phyloP scores from a whole-genome alignment of 2,888 invertebrate species.

The Andrena praecox region DNA sequence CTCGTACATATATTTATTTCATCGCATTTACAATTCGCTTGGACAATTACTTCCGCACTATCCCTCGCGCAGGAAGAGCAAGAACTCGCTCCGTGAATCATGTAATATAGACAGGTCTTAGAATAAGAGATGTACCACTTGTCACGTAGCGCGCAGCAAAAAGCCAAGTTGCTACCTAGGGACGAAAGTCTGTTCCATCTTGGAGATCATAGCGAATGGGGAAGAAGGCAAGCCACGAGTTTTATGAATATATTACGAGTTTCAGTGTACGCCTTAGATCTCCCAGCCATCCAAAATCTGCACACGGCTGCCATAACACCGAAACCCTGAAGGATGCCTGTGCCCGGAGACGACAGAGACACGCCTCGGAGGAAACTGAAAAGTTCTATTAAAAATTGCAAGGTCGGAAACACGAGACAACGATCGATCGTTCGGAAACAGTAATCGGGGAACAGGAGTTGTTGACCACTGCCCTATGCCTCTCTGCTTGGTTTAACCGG shows the following conservation, averaged over 20 bases:
- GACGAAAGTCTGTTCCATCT: constrained; percentile 49
- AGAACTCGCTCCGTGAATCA: constrained; percentile 30
- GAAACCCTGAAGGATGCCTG: constrained; percentile 61
- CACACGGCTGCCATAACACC: constrained; percentile 53
- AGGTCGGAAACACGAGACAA: constrained; percentile 51
- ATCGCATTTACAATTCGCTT: not conserved
- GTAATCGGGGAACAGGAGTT: constrained; percentile 18
- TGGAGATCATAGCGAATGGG: constrained; percentile 47
- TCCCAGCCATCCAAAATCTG: constrained; percentile 69
- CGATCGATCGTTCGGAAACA: constrained; percentile 55
- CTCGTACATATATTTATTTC: too few relatives aligned
- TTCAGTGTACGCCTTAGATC: constrained; percentile 61
- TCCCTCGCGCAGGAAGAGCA: not conserved
- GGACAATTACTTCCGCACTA: not conserved
- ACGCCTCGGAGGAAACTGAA: constrained; percentile 70
- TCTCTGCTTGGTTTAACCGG: constrained; percentile 22
- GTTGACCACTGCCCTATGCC: not conserved
- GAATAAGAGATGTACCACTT: constrained; percentile 40
- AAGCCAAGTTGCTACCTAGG: constrained; percentile 50
- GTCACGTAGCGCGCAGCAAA: constrained; percentile 47
- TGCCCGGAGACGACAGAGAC: constrained; percentile 11
- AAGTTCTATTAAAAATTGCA: constrained; percentile 72
- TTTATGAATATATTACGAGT: constrained; percentile 77
- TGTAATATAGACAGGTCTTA: constrained; percentile 28
- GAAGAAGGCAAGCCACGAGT: constrained; percentile 51